Conservation (phyloP, 2,797 vertebrate genomes). For the Pempheris klunzingeri region DNA sequence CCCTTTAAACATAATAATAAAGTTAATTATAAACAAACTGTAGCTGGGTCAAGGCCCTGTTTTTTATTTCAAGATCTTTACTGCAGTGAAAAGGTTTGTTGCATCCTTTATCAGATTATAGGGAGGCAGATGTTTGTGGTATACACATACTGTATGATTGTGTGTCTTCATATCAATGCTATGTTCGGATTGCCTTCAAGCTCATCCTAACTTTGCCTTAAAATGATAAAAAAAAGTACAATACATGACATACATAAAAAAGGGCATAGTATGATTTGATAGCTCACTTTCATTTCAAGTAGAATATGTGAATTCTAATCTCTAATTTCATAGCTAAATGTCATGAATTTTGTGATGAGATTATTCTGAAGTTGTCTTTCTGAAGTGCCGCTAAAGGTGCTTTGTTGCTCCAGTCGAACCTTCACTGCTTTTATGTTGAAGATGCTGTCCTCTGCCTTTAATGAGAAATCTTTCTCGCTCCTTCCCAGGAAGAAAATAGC, state of each 20-base stretch:
- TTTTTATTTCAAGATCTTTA: constrained; percentile 24
- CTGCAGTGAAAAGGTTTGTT: constrained; percentile 17
- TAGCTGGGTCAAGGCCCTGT: constrained; percentile 52
- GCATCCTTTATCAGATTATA: not conserved
- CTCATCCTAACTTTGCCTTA: not conserved
- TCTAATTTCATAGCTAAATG: not conserved
- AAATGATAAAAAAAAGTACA: not conserved
- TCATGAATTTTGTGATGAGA: not conserved
- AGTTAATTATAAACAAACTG: constrained; percentile 60
- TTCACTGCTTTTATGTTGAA: not conserved
- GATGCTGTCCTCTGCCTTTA: not conserved
- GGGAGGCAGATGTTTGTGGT: constrained; percentile 1
- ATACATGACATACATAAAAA: not conserved
- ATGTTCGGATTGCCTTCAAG: not conserved
- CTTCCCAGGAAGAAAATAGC: constrained; percentile 5
- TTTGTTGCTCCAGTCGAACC: not conserved
- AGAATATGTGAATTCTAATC: not conserved
- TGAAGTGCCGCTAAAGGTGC: not conserved
- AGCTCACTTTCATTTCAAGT: not conserved
- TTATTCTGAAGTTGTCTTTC: not conserved
- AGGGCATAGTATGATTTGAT: not conserved
- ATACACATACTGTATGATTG: not conserved
- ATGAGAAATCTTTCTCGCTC: not conserved
- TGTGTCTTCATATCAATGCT: constrained; percentile 4
- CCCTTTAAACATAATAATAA: constrained; percentile 14